Percentiles rank a stretch among this genome's conserved stretches.
Evolutionary conservation across 2,888 invertebrate species (phyloP).

Genomic region (Thera britannica): DNA sequence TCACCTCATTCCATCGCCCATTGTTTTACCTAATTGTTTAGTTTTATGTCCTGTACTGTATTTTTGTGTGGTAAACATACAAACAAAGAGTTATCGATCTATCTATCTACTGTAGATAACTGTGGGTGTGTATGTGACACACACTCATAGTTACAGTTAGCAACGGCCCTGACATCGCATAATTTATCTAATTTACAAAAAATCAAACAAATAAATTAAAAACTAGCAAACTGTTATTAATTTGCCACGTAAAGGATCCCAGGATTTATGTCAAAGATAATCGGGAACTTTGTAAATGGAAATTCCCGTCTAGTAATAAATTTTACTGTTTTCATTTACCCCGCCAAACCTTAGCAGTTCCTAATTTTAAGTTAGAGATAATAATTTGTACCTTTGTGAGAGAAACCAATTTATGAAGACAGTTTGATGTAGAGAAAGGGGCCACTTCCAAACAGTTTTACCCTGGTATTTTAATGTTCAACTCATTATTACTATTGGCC

Average conservation of each 20-base stretch:
- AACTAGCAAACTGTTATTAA: too few species aligned
- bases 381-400: slow-evolving; percentile 41
- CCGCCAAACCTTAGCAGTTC: slow-evolving; percentile 50
- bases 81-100: too few species aligned
- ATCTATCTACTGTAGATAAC: too few species aligned
- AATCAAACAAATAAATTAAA: too few species aligned
- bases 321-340: slow-evolving; percentile 56
- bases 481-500: not conserved
- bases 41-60: too few species aligned
- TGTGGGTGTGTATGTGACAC: too few species aligned
- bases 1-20: too few species aligned
- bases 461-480: not conserved
- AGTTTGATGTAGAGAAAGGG: slow-evolving; percentile 9
- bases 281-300: slow-evolving; percentile 56
- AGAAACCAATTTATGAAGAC: slow-evolving; percentile 33
- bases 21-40: too few species aligned
- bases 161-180: too few species aligned
- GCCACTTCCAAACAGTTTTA: slow-evolving; percentile 23
- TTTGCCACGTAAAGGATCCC: slow-evolving; percentile 40
- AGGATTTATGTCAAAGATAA: slow-evolving; percentile 67
- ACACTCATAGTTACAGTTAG: too few species aligned
- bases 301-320: slow-evolving; percentile 57
- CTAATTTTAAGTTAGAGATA: slow-evolving; percentile 46
- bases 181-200: too few species aligned
- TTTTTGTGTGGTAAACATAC: too few species aligned